Conservation (phyloP, 2,113 vertebrate genomes). For the Talpa occidentalis region DNA sequence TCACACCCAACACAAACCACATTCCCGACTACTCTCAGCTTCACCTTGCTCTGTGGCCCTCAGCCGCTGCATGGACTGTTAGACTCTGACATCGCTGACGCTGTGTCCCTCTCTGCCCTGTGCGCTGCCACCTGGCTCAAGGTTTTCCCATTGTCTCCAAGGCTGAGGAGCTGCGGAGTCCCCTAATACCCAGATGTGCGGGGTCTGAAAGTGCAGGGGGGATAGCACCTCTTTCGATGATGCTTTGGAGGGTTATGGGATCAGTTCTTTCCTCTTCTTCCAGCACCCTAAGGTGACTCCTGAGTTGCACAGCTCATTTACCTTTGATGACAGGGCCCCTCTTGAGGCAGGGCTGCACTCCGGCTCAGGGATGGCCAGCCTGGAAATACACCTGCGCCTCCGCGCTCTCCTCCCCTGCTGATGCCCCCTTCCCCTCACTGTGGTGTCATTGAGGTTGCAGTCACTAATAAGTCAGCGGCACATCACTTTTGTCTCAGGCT, state of each 20-base stretch:
- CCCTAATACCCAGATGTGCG: accelerated
- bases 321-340: neutral
- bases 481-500: neutral
- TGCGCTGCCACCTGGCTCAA: accelerated
- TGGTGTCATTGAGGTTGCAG: neutral
- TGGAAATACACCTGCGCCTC: neutral
- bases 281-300: too few relatives aligned
- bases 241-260: neutral
- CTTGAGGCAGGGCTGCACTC: too few relatives aligned
- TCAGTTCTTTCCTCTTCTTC: neutral
- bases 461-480: neutral
- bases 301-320: neutral
- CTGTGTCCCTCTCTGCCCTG: accelerated
- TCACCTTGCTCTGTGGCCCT: neutral
- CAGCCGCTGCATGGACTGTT: neutral
- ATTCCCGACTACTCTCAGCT: neutral
- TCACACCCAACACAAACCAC: neutral
- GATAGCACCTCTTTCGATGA: neutral
- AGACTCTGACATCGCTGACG: too few relatives aligned
- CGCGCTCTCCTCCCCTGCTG: neutral
- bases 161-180: accelerated
- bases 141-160: neutral
- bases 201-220: neutral
- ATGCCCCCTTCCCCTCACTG: neutral
- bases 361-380: neutral